A percentile compares a stretch with the other conserved stretches of the same genome.
These are phyloP conservation scores for Phenacoccus solenopsis DNA, from an alignment of 1,140 invertebrate genomes.

Conservation along the genomic window DNA sequence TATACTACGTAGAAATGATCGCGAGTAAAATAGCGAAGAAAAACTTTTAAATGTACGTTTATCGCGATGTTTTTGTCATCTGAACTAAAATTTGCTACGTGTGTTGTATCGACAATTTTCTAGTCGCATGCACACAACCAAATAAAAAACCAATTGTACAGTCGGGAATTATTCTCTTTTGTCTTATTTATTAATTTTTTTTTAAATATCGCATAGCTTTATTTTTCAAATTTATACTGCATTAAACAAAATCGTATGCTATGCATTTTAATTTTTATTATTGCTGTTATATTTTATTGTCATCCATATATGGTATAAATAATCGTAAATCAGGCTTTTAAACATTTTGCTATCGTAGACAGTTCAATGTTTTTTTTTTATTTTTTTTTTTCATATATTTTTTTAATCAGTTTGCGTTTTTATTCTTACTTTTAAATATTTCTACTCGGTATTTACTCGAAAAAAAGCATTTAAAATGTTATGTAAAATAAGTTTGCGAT, in stretches of 20 bases:
- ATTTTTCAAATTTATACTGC: neutral
- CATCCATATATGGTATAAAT: slow-evolving; percentile 38
- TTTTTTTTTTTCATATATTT: neutral
- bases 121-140: slow-evolving; percentile 1
- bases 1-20: slow-evolving; percentile 80
- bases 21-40: slow-evolving; percentile 49
- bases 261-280: slow-evolving; percentile 13
- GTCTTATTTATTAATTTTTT: slow-evolving; percentile 1
- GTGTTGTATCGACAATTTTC: neutral
- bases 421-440: neutral
- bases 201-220: slow-evolving; percentile 4
- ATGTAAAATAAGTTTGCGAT: neutral
- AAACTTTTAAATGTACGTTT: neutral
- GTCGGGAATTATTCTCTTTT: neutral
- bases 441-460: neutral
- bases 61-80: neutral
- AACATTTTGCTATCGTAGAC: neutral
- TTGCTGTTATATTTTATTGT: slow-evolving; percentile 4
- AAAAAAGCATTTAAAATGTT: neutral
- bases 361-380: too few species aligned
- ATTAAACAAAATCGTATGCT: slow-evolving; percentile 42
- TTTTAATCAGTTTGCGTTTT: neutral
- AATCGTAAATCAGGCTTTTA: neutral
- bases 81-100: neutral
- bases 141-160: slow-evolving; percentile 28